Conservation (phyloP, 2,797 vertebrate genomes). For the Hypotaenidia okinawae region DNA sequence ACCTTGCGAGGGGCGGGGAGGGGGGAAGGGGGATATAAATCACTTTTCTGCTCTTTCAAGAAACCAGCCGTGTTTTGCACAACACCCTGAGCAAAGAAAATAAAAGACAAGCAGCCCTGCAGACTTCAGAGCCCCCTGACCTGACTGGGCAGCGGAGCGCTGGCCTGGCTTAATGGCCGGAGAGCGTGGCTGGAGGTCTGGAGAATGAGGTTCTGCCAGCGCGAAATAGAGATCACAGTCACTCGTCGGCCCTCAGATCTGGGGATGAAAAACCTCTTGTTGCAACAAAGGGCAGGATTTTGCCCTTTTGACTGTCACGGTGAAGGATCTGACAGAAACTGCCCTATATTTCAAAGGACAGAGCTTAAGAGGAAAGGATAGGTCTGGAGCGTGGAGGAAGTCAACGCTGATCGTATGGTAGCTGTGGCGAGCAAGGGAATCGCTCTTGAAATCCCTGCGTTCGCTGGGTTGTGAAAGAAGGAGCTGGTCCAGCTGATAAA, state of each 20-base stretch:
- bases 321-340: slow-evolving; percentile 9
- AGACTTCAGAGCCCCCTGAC: background rate
- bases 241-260: background rate
- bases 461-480: background rate
- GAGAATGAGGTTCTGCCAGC: background rate
- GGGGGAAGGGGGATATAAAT: no score
- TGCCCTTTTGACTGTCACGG: background rate
- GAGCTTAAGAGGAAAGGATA: slow-evolving; percentile 29
- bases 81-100: background rate
- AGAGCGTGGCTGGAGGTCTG: background rate
- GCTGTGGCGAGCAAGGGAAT: background rate
- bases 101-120: background rate
- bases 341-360: slow-evolving; percentile 10
- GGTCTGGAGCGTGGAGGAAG: background rate
- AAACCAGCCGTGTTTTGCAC: background rate
- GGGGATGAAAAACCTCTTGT: background rate
- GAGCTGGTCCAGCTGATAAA: background rate
- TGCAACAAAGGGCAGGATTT: background rate
- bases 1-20: background rate
- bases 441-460: background rate
- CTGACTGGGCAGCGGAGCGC: background rate
- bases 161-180: background rate
- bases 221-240: background rate
- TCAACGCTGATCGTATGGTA: background rate
- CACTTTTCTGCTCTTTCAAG: fast-evolving